phyloP scores from a whole-genome alignment of 37 sponge, comb jelly and placozoan species.

The Theonella swinhoei region DNA sequence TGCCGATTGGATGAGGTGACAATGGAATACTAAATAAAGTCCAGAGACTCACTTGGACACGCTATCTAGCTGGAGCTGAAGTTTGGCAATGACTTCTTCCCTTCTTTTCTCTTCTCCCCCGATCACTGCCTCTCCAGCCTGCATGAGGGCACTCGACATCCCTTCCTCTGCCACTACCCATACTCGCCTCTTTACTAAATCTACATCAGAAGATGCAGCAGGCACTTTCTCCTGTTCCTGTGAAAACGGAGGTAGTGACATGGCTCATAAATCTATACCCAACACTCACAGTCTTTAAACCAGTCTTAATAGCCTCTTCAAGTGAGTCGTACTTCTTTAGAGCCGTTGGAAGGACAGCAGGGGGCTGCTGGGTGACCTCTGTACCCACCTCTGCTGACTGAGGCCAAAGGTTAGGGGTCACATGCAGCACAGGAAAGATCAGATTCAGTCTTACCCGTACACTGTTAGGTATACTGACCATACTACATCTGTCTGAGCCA shows the following conservation, averaged over 20 bases:
- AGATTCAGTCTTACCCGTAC: slow-evolving; percentile 22
- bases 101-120: neutral
- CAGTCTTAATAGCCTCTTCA: slow-evolving; percentile 3
- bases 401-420: neutral
- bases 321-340: slow-evolving; percentile 25
- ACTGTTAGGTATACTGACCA: slow-evolving; percentile 60
- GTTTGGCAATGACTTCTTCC: neutral
- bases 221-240: slow-evolving; percentile 8
- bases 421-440: neutral
- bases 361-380: neutral
- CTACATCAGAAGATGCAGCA: no score
- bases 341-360: no score
- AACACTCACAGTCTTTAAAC: neutral
- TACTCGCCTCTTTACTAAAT: neutral
- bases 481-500: slow-evolving; percentile 59
- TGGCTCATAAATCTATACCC: neutral
- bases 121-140: neutral
- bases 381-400: neutral
- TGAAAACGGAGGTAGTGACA: neutral
- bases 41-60: neutral
- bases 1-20: no score
- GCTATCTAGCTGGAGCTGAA: neutral
- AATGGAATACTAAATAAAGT: no score
- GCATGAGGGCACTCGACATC: neutral
- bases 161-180: neutral